A percentile compares a stretch with the other conserved stretches of the same genome.
Conservation (phyloP, 2,113 vertebrate species). For the Scalopus aquaticus region DNA sequence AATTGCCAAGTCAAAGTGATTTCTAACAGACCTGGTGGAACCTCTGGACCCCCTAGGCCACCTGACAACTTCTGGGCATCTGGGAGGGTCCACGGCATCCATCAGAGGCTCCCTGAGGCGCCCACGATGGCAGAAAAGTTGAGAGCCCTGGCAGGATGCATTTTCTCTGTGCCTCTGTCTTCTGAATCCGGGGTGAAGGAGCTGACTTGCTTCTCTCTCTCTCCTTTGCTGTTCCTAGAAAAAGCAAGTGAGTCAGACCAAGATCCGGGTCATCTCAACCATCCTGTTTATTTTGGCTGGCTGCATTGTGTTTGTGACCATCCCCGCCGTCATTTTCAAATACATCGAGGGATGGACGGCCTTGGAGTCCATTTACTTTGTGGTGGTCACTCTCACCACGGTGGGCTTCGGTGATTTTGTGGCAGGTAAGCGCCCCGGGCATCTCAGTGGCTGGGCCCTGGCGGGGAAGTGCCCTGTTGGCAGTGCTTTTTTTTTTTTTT, state of each 20-base stretch:
- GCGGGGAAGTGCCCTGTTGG: neutral
- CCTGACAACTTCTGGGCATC: neutral
- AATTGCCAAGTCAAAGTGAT: too few species aligned
- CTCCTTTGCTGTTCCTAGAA: conserved; percentile 87
- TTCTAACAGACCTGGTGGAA: too few species aligned
- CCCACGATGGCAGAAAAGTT: neutral
- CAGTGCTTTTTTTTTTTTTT: neutral
- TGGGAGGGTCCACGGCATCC: neutral
- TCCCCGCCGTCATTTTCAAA: conserved; percentile 96
- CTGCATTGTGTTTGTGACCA: conserved; percentile 96
- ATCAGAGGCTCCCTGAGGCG: neutral
- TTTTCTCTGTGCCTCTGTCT: neutral
- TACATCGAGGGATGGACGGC: conserved; percentile 96
- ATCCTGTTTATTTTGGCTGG: conserved; percentile 97
- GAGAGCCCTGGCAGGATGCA: fast-evolving
- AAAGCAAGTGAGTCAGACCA: conserved; percentile 98
- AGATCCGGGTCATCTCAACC: conserved; percentile 98
- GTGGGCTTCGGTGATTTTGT: conserved; percentile 99
- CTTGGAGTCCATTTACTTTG: conserved; percentile 98
- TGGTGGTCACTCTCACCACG: conserved; percentile 97
- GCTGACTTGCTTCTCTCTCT: neutral
- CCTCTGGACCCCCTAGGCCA: neutral
- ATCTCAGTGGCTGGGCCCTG: neutral
- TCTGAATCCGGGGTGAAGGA: neutral
- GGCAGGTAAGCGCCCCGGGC: conserved; percentile 89